Evolutionary conservation across 2,888 invertebrate species (phyloP).

Genomic region (Germaria angustata): DNA sequence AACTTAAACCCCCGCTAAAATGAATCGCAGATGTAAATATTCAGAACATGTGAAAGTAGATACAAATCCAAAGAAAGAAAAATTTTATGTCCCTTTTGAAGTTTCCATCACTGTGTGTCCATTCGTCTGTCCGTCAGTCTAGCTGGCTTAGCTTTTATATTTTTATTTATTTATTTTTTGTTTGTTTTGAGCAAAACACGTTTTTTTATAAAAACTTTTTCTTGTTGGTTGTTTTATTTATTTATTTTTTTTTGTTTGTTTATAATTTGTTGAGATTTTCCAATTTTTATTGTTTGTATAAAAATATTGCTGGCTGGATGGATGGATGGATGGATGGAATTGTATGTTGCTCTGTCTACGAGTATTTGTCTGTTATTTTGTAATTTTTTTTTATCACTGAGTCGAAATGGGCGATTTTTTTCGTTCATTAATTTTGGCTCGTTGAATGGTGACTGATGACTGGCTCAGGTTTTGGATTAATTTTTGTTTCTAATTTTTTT

Average conservation of each 20-base stretch:
- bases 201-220: slow-evolving; percentile 28
- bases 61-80: no score
- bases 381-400: slow-evolving; percentile 25
- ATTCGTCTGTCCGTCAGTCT: background rate
- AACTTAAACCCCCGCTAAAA: no score
- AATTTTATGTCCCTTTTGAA: no score
- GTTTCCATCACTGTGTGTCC: background rate
- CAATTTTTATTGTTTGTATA: slow-evolving; percentile 53
- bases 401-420: slow-evolving; percentile 10
- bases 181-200: slow-evolving; percentile 38
- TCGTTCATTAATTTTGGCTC: slow-evolving; percentile 33
- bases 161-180: slow-evolving; percentile 2
- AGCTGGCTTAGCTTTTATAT: background rate
- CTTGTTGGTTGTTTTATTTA: slow-evolving; percentile 45
- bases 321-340: slow-evolving; percentile 1
- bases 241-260: slow-evolving; percentile 11
- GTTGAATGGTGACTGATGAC: slow-evolving; percentile 44
- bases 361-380: slow-evolving; percentile 9
- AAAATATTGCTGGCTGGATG: background rate
- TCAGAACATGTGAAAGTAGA: no score
- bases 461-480: slow-evolving; percentile 30
- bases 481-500: slow-evolving; percentile 1
- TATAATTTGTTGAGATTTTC: slow-evolving; percentile 50
- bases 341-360: slow-evolving; percentile 4
- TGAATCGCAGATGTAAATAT: no score